Base-by-base conservation (phyloP, 37 sponge, comb jelly and placozoan species). In the Ephydatia muelleri region DNA sequence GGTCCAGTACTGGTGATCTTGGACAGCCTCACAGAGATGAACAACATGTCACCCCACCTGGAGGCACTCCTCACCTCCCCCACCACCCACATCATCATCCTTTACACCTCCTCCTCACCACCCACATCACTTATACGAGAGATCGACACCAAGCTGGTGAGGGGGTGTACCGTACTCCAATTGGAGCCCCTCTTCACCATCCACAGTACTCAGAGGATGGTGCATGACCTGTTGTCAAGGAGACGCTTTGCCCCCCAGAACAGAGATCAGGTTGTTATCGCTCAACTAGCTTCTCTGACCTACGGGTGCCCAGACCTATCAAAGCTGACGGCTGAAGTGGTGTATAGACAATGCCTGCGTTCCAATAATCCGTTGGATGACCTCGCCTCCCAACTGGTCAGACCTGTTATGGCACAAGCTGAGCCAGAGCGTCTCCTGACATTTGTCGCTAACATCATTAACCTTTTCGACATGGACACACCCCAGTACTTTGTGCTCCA, bases 171-270 rank as follows among this genome's bases (percentile, higher is more conserved):
- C 37, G 21, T 47, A 9, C 57, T 70, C 47, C 8, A 39, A n/a
- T 21, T 90, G 30, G 33, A 77, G 26, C 86, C 90, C 19, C 77
- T 90, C 30, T 75, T 71, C 23, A 21, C 19, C 0, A 64, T 90
- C 22, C 87, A 82, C 64, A 32, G 76, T 64, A 83, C 83, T 23
- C 91, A 91, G 84, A 72, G 91, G 49, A 40, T 91, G 9, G 86
- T 91, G 26, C 80, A 86, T 72, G 37, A 68, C 30, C 34, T 90
- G 57, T 57, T 57, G 57, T 57, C 57, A 30, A 35, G 38, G 26
- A 32, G n/a, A 33, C 65, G 75, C 38, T 82, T 90, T 70, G 49
- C 73, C 30, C 90, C 90, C 1, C 69, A 75, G 79, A 90, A 81
- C 49, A 49, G 70, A 23, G 90, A 90, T 64, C 90, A 90, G 71